These are phyloP conservation scores for Fragum whitleyi DNA, from an alignment of 2,888 invertebrate species.

Conservation along the genomic window DNA sequence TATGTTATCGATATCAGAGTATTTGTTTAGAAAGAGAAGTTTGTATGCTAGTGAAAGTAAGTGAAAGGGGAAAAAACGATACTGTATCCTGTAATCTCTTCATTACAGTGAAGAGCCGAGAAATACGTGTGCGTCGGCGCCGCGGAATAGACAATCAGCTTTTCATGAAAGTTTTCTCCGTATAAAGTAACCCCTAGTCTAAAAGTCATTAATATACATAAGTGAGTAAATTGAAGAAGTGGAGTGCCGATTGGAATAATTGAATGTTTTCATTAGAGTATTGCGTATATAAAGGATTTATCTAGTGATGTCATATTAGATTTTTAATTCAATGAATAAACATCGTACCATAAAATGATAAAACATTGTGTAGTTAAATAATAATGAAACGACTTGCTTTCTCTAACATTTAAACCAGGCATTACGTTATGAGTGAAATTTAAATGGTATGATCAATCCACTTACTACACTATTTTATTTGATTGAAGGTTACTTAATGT, in stretches of 20 bases:
- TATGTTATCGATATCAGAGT: too few species aligned
- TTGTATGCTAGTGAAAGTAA: not conserved
- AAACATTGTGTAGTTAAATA: too few species aligned
- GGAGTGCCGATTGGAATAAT: not conserved
- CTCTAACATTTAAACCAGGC: too few species aligned
- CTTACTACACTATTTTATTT: too few species aligned
- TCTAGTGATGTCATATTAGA: too few species aligned
- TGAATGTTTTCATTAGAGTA: not conserved
- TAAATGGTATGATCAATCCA: too few species aligned
- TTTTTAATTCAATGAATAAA: too few species aligned
- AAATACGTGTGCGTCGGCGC: constrained; percentile 5
- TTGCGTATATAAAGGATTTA: not conserved
- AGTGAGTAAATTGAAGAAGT: not conserved
- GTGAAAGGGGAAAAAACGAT: constrained; percentile 12
- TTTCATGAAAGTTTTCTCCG: not conserved
- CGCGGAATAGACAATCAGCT: constrained; percentile 8
- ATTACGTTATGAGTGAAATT: too few species aligned
- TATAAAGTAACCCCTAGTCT: not conserved
- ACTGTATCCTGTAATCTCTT: constrained; percentile 2
- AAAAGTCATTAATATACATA: not conserved
- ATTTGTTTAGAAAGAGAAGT: not conserved
- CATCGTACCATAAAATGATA: too few species aligned
- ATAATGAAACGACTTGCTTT: too few species aligned
- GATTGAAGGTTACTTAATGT: too few species aligned
- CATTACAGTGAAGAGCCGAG: constrained; percentile 17